These are phyloP conservation scores for Parauchenoglanis ngamensis DNA, from an alignment of 2,797 vertebrate genomes.

Conservation along the genomic window DNA sequence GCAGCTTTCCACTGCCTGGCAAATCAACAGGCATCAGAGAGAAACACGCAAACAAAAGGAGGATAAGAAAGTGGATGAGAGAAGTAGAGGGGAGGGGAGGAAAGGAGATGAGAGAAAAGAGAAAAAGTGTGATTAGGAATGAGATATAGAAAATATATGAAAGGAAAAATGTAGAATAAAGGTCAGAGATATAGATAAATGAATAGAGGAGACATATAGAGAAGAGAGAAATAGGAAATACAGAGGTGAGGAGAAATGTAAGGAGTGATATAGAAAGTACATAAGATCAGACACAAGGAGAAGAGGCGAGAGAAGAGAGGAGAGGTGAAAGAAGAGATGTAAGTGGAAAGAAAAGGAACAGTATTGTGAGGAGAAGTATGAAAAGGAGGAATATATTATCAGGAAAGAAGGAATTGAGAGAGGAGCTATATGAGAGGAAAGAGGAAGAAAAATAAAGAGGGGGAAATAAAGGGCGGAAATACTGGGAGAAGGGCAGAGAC, in stretches of 20 bases:
- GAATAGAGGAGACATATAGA: background rate
- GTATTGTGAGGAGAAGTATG: background rate
- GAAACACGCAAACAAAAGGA: constrained; percentile 20
- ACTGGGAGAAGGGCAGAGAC: background rate
- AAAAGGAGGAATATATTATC: background rate
- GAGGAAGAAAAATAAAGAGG: background rate
- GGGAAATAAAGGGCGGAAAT: background rate
- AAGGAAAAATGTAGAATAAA: background rate
- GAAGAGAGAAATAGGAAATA: background rate
- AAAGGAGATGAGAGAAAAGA: background rate
- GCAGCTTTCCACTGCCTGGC: constrained; percentile 35
- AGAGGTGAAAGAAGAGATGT: background rate
- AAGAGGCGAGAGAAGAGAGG: background rate
- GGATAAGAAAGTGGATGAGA: background rate
- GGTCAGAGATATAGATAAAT: background rate
- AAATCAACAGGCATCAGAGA: constrained; percentile 37
- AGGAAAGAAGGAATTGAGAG: background rate
- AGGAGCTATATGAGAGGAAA: background rate
- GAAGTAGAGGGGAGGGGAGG: background rate
- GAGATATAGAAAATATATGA: background rate
- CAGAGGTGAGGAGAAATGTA: background rate
- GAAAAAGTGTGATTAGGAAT: background rate
- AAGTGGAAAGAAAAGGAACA: background rate
- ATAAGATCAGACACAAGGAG: background rate
- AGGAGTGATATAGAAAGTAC: background rate